Base-by-base conservation (phyloP, 2,888 invertebrate genomes). In the Blera fallax region DNA sequence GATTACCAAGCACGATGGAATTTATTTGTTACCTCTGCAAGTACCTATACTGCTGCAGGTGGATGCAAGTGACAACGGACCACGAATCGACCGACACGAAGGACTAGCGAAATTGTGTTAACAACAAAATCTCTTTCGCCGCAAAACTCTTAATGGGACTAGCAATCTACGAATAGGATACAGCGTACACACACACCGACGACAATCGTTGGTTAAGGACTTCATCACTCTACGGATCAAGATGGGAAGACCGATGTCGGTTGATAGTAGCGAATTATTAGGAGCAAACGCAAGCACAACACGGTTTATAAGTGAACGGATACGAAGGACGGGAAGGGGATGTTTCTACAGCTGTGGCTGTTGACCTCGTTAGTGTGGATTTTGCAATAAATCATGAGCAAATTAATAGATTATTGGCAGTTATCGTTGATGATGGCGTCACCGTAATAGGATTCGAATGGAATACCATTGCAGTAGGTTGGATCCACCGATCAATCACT, bases 121-220 rank as follows among this genome's bases (percentile, higher is more conserved):
- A 54, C 60, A 62, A 48, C 67, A 69, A 70, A 81, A 76, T 69
- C 54, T 65, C 52, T 32, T 70, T 69, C 10, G 56, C 81, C 81
- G 37, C 76, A 81, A 81, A 77, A 69, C 69, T 62, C 40, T 54
- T 76, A 56, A 69, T 69, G 43, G 74, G 65, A 80, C 60, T 67
- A 7, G 18, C 40, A 62, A 72, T 64, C 21, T 79, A 37, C 29
- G 29, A 37, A 48, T 48, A 14, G 29, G 5, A 48, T 52, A 8
- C 5, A 50, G 32, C 21, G 10, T 54, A 8, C 40, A 43, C 29
- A 48, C 14, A 32, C 29, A 43, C 18, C 0, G 62, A 34, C 11
- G 62, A 45, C 18, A 29, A 7, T 21, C 21, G 58, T 45, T 48
- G 56, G 56, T 54, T 43, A 32, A 29, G 40, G 52, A 27, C 67